These are phyloP conservation scores for Harpagoxenus sublaevis DNA, from an alignment of 2,888 invertebrate species.

Conservation along the genomic window DNA sequence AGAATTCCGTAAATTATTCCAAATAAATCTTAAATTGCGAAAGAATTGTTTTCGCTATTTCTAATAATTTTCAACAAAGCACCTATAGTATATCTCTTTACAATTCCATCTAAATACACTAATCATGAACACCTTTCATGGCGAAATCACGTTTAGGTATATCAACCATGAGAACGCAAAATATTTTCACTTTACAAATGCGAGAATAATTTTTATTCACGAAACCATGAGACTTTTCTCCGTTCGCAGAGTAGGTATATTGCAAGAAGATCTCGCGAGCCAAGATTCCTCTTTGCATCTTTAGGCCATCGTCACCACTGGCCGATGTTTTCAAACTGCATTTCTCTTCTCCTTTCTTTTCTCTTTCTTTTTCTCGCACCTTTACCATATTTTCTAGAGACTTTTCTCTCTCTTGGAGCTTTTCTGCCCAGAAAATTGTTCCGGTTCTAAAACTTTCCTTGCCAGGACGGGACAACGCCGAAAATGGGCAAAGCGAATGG, in stretches of 20 bases:
- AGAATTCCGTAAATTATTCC: neutral
- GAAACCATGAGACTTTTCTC: conserved; percentile 52
- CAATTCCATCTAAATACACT: conserved; percentile 5
- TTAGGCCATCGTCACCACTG: conserved; percentile 35
- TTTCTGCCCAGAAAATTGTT: conserved; percentile 66
- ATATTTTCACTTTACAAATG: conserved; percentile 69
- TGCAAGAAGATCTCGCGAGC: conserved; percentile 62
- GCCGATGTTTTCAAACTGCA: conserved; percentile 45
- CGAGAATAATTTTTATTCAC: conserved; percentile 72
- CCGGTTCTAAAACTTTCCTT: conserved; percentile 71
- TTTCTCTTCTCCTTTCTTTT: conserved; percentile 9
- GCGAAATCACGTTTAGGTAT: neutral
- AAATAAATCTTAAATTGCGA: neutral
- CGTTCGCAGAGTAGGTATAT: conserved; percentile 56
- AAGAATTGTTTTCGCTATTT: neutral
- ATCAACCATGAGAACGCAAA: conserved; percentile 33
- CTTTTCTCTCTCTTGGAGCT: conserved; percentile 33
- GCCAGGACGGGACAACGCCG: conserved; percentile 35
- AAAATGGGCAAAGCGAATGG: conserved; percentile 15
- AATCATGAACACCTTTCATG: conserved; percentile 52
- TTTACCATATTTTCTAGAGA: conserved; percentile 19
- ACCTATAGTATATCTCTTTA: neutral
- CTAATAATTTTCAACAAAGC: neutral
- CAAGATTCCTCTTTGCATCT: conserved; percentile 31
- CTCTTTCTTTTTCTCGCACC: neutral